Evolutionary conservation across 2,797 vertebrate genomes (phyloP).

Genomic region (Gymnothorax reevesii): DNA sequence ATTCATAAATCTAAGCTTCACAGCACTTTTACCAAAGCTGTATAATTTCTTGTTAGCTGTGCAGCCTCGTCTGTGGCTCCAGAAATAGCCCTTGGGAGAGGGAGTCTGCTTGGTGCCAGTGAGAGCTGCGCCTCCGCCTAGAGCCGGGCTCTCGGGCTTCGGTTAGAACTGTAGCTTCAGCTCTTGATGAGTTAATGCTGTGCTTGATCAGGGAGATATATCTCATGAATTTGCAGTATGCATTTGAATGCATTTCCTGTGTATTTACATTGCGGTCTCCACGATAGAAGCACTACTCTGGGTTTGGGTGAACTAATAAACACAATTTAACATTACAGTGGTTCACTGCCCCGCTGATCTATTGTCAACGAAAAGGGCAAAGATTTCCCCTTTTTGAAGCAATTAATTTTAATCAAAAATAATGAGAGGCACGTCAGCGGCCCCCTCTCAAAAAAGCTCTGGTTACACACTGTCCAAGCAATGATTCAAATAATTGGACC

Average conservation of each 20-base stretch:
- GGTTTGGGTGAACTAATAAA: constrained; percentile 20
- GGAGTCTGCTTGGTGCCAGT: too few species aligned
- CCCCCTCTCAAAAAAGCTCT: constrained; percentile 10
- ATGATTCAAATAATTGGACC: constrained; percentile 22
- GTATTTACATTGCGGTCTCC: not conserved
- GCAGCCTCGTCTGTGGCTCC: too few species aligned
- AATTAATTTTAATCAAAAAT: constrained; percentile 33
- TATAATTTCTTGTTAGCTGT: too few species aligned
- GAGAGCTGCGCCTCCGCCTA: too few species aligned
- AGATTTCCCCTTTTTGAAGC: constrained; percentile 26
- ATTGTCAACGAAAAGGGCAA: constrained; percentile 25
- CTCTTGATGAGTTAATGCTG: too few species aligned
- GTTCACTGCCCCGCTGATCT: constrained; percentile 41
- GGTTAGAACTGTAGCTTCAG: too few species aligned
- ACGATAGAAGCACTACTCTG: not conserved
- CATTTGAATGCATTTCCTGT: not conserved
- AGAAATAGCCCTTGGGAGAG: too few species aligned
- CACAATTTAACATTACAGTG: constrained; percentile 35
- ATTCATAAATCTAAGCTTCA: too few species aligned
- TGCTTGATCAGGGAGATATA: too few species aligned
- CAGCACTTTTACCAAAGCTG: too few species aligned
- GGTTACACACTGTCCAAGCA: not conserved
- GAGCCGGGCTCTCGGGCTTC: too few species aligned
- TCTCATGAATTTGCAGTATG: too few species aligned
- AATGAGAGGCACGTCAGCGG: constrained; percentile 17